Evolutionary conservation across 2,888 invertebrate genomes (phyloP), one percentile per base, ranked within the genome.

Genomic region (Drosophila glabriapex): DNA sequence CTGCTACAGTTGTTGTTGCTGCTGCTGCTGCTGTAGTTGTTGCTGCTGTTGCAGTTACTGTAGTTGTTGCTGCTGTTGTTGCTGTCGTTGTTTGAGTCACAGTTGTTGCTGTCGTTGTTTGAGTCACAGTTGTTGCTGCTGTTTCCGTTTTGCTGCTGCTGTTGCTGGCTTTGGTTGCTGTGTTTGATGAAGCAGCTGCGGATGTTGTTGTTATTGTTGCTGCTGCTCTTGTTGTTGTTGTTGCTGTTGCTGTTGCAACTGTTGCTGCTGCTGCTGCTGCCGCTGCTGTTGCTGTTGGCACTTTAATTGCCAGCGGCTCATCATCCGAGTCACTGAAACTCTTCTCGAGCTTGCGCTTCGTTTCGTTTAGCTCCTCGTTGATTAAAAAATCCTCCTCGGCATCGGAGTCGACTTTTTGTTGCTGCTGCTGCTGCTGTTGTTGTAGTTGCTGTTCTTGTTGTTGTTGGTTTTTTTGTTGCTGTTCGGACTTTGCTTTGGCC

Each of bases 291-390:
- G 39, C 85, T 73, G 69, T 91, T 90, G 60, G 80, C 31, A 95
- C 92, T 85, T 95, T 94, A 65, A 94, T 93, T 28, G 95, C 95
- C 60, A 96, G 85, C 14, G 95, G 95, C 89, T 96, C 96, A 83
- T 96, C 96, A 81, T 96, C 96, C 2, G 95, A 95, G 87, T 95
- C 95, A 82, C 94, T 95, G 70, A 95, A 95, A 79, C 93, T 94
- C 76, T 94, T 94, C 69, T 94, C 94, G 12, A 93, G 83, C 82
- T 93, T 92, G 25, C 93, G 85, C 76, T 91, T 92, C 0, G 91
- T 92, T 83, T 93, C 91, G 64, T 91, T 91, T 28, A 92, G 84
- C 63, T 92, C 91, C 79, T 92, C 89, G 68, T 91, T 93, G 31
- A 92, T 81, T 52, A 93, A 71, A 82, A 92, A 92, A 76, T 93